Conservation (phyloP, 2,797 vertebrate species). For the Miopithecus talapoin region DNA sequence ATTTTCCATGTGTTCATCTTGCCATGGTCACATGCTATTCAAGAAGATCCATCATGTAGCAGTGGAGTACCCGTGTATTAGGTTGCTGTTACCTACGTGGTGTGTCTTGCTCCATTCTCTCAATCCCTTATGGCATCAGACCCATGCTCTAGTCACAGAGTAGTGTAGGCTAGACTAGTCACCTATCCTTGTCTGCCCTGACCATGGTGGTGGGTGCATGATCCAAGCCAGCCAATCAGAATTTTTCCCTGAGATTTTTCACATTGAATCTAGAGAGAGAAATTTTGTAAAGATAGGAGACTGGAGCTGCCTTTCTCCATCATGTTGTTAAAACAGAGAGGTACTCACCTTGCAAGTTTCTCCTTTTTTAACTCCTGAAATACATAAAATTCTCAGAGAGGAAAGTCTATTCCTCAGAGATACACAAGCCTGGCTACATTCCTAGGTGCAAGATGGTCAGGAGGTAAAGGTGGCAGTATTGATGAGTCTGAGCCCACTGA, state of each 20-base stretch:
- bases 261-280: background rate
- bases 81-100: background rate
- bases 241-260: background rate
- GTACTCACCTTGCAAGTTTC: background rate
- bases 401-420: background rate
- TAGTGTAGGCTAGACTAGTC: background rate
- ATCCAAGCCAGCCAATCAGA: background rate
- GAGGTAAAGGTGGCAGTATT: background rate
- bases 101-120: background rate
- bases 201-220: background rate
- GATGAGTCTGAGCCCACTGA: background rate
- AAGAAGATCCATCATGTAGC: background rate
- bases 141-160: background rate
- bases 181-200: background rate
- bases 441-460: background rate
- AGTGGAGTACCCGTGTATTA: fast-evolving
- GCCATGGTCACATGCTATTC: too few species aligned
- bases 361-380: background rate
- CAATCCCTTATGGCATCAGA: background rate
- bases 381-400: background rate
- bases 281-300: background rate
- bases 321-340: background rate
- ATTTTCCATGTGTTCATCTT: background rate
- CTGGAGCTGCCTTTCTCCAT: background rate
- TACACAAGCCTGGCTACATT: background rate